Percentiles rank a stretch among this genome's conserved stretches.
These are phyloP conservation scores for Campoletis raptor DNA, from an alignment of 2,888 invertebrate genomes.

Conservation along the genomic window DNA sequence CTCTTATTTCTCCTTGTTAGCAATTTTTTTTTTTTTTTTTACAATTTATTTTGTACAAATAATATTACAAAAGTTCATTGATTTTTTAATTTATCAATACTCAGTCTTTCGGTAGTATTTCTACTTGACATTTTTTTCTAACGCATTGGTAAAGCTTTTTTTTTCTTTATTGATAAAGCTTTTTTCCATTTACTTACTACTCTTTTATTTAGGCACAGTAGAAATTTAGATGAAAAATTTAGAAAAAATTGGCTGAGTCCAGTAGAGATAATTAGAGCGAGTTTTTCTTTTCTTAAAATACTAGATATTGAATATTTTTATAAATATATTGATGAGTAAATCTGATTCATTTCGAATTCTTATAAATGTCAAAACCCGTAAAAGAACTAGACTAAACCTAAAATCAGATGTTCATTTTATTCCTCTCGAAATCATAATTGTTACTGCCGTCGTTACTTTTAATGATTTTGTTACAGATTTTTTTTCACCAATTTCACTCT, in stretches of 20 bases:
- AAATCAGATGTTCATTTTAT: background rate
- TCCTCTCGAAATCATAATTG: background rate
- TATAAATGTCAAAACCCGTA: no score
- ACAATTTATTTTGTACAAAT: background rate
- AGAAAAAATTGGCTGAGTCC: no score
- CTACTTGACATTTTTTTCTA: background rate
- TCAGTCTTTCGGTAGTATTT: no score
- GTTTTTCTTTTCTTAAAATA: no score
- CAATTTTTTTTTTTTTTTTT: background rate
- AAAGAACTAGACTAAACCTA: no score
- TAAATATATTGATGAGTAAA: no score
- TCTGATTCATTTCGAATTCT: no score
- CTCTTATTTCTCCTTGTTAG: conserved; percentile 15
- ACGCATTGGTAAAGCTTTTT: background rate
- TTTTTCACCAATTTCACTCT: background rate
- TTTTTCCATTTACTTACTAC: background rate
- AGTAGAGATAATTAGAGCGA: no score
- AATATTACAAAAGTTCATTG: background rate
- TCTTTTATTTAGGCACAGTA: background rate
- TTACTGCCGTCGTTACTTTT: background rate
- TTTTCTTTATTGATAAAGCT: background rate
- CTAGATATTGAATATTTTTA: no score
- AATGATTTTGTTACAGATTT: background rate
- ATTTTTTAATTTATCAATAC: background rate
- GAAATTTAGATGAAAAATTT: no score